phyloP scores from a whole-genome alignment of 2,113 vertebrate species.

The Poecilia latipinna region DNA sequence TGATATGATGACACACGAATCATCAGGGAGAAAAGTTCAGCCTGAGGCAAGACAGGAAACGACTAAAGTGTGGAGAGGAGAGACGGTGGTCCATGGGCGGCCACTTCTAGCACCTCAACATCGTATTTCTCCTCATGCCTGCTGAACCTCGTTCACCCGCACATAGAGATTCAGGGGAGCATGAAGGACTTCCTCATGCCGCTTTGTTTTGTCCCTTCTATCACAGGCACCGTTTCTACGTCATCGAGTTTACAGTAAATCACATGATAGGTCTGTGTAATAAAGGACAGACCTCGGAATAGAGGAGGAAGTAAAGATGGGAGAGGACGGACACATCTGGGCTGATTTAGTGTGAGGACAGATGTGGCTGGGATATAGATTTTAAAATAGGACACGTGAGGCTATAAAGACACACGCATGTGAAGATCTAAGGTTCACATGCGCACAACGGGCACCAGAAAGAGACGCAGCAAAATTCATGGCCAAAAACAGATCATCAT shows the following conservation, averaged over 20 bases:
- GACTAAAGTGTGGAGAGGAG: conserved; percentile 10
- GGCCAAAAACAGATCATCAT: not conserved
- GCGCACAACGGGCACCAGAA: not conserved
- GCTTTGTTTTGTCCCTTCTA: conserved; percentile 2
- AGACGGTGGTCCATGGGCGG: conserved; percentile 13
- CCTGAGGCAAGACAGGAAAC: conserved; percentile 6
- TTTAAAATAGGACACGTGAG: conserved; percentile 34
- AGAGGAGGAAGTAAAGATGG: conserved; percentile 38
- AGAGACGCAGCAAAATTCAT: not conserved
- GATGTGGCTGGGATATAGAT: conserved; percentile 40
- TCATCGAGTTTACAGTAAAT: conserved; percentile 66
- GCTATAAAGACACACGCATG: conserved; percentile 44
- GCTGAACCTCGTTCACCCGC: conserved; percentile 47
- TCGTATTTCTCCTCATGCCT: conserved; percentile 26
- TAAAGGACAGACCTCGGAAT: conserved; percentile 58
- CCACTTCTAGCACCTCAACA: conserved; percentile 33
- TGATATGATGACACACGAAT: conserved; percentile 33
- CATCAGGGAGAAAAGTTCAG: conserved; percentile 36
- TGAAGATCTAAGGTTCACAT: conserved; percentile 1
- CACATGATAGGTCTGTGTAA: conserved; percentile 63
- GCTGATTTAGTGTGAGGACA: conserved; percentile 38
- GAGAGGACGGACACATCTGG: conserved; percentile 31
- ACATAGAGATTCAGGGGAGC: conserved; percentile 59
- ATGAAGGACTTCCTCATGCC: conserved; percentile 62
- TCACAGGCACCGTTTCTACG: conserved; percentile 50